phyloP scores from a whole-genome alignment of 2,888 invertebrate species.

The Caenorhabditis afra region DNA sequence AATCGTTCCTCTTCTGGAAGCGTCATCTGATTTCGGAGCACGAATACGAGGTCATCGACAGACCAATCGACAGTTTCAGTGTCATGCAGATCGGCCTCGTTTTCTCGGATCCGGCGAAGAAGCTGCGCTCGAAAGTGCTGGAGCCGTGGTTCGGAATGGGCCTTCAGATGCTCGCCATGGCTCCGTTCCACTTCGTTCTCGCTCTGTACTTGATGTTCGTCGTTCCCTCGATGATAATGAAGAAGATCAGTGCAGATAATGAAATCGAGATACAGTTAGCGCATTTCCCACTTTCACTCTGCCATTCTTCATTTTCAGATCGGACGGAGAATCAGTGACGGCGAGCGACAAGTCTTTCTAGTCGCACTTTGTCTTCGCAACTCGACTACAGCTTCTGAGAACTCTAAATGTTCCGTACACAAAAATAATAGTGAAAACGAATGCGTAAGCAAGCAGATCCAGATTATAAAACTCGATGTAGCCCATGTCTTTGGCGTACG shows the following conservation, averaged over 20 bases:
- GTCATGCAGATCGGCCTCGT: slow-evolving; percentile 34
- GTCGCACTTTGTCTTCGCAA: not conserved
- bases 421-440: no score
- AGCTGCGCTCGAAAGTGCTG: slow-evolving; percentile 23
- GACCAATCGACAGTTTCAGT: not conserved
- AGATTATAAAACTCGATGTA: slow-evolving; percentile 32
- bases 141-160: slow-evolving; percentile 27
- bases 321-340: not conserved
- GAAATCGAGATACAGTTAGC: not conserved
- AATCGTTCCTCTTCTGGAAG: slow-evolving; percentile 4
- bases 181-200: slow-evolving; percentile 9
- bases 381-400: slow-evolving; percentile 7
- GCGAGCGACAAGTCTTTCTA: not conserved
- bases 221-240: slow-evolving; percentile 11
- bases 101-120: slow-evolving; percentile 33
- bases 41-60: not conserved
- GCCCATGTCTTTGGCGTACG: slow-evolving; percentile 26
- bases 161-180: not conserved
- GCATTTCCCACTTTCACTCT: not conserved
- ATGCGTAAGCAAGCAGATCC: slow-evolving; percentile 13
- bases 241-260: not conserved
- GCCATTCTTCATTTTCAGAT: not conserved
- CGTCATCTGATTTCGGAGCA: not conserved
- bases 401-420: no score
- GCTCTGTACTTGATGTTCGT: slow-evolving; percentile 29